Evolutionary conservation across 1,140 invertebrate genomes (phyloP).

Genomic region (Asbolus verrucosus): DNA sequence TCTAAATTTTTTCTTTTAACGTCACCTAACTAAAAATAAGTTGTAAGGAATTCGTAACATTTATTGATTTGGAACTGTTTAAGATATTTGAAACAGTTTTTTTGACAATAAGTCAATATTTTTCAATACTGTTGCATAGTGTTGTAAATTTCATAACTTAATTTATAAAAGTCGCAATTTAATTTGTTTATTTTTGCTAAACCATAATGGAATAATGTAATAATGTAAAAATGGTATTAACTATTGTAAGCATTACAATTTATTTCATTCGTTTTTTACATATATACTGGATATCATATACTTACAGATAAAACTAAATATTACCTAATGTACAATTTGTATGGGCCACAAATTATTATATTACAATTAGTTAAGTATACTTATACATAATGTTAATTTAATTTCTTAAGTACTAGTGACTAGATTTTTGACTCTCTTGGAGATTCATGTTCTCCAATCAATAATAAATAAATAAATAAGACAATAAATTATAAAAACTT

Average conservation of each 20-base stretch:
- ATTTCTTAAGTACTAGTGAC: conserved; percentile 37
- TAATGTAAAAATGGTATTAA: conserved; percentile 2
- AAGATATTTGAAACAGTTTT: too few relatives aligned
- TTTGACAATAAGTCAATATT: too few relatives aligned
- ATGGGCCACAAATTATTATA: conserved; percentile 23
- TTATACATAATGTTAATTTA: too few relatives aligned
- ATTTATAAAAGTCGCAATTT: too few relatives aligned
- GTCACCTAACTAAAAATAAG: too few relatives aligned
- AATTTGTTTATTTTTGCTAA: too few relatives aligned
- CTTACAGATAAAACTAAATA: conserved; percentile 31
- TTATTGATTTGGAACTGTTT: too few relatives aligned
- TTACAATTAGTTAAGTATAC: conserved; percentile 19
- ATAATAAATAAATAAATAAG: not conserved
- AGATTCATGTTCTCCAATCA: not conserved
- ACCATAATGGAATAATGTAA: too few relatives aligned
- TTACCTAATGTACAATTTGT: conserved; percentile 32
- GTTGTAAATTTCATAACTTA: too few relatives aligned
- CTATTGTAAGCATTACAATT: conserved; percentile 33
- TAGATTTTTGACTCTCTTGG: conserved; percentile 21
- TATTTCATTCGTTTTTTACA: conserved; percentile 6
- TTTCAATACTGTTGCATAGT: too few relatives aligned
- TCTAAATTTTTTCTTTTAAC: too few relatives aligned
- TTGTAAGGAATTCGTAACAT: too few relatives aligned
- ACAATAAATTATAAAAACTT: conserved; percentile 10
- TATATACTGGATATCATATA: conserved; percentile 23